Evolutionary conservation across 2,888 invertebrate genomes (phyloP).

Genomic region (Sarcophaga carnaria): DNA sequence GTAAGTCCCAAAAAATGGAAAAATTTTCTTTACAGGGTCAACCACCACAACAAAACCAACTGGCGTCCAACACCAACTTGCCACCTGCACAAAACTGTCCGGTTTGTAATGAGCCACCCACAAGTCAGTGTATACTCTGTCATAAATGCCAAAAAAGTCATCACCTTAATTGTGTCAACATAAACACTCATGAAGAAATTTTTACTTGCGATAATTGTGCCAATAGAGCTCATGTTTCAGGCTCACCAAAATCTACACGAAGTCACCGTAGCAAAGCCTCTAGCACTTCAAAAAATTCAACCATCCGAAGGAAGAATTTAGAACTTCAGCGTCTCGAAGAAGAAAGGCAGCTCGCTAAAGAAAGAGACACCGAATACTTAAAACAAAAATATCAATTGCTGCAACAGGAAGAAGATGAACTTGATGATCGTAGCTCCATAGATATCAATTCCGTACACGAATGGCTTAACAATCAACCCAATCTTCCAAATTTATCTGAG

Average conservation of each 20-base stretch:
- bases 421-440: constrained; percentile 9
- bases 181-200: neutral
- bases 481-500: constrained; percentile 10
- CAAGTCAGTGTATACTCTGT: neutral
- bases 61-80: neutral
- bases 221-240: neutral
- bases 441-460: constrained; percentile 17
- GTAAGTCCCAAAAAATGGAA: constrained; percentile 17
- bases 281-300: constrained; percentile 1
- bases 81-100: constrained; percentile 21
- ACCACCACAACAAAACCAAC: constrained; percentile 14
- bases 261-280: neutral
- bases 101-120: neutral
- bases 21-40: constrained; percentile 31
- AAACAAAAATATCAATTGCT: constrained; percentile 39
- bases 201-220: constrained; percentile 18
- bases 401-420: constrained; percentile 20
- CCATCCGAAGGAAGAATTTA: constrained; percentile 28
- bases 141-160: constrained; percentile 6
- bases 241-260: too few relatives aligned
- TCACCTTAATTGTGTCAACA: constrained; percentile 22
- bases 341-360: constrained; percentile 43
- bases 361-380: constrained; percentile 30
- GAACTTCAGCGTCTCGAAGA: constrained; percentile 39
- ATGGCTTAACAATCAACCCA: constrained; percentile 26